Evolutionary conservation across 2,113 vertebrate genomes (phyloP).

Genomic region (Nyctereutes procyonoides): DNA sequence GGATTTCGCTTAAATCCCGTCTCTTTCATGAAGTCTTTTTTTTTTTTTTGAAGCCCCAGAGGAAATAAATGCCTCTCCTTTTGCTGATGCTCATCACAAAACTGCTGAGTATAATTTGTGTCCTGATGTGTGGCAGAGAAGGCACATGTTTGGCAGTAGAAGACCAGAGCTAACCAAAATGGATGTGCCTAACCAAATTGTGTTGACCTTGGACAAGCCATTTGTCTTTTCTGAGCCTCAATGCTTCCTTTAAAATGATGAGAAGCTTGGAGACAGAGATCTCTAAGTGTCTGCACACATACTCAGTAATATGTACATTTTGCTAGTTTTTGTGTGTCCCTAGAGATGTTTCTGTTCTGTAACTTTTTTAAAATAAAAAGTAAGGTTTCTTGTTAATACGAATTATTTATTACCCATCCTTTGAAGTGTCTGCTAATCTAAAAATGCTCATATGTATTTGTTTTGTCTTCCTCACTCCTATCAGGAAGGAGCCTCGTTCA

Average conservation of each 20-base stretch:
- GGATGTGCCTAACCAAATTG: neutral
- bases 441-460: neutral
- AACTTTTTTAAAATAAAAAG: neutral
- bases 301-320: neutral
- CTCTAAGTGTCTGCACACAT: neutral
- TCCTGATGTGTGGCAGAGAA: neutral
- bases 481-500: neutral
- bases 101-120: neutral
- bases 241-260: neutral
- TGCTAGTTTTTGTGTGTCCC: neutral
- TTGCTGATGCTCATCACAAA: neutral
- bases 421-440: slow-evolving; percentile 45
- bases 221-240: neutral
- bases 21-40: neutral
- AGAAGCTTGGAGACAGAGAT: neutral
- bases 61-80: neutral
- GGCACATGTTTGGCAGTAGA: neutral
- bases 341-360: neutral
- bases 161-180: neutral
- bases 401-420: neutral
- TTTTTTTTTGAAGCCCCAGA: neutral
- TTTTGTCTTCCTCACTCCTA: neutral
- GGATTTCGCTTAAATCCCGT: neutral
- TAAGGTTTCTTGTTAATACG: slow-evolving; percentile 26
- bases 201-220: neutral